Evolutionary conservation across 1,140 invertebrate genomes (phyloP).

Genomic region (Globodera ellingtonae): DNA sequence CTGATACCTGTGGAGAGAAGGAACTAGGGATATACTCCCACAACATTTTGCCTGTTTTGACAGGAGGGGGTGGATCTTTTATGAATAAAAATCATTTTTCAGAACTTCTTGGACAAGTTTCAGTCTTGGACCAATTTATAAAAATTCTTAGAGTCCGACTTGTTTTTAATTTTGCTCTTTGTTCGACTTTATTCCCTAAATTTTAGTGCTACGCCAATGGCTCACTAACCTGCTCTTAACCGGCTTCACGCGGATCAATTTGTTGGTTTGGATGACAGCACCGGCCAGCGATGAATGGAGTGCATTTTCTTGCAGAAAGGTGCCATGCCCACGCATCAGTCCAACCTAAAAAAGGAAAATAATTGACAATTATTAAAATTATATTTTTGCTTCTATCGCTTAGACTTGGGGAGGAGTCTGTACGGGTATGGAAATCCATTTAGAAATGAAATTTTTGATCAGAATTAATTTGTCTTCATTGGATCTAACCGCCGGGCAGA

Average conservation of each 20-base stretch:
- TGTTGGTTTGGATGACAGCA: constrained; percentile 88
- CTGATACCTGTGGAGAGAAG: constrained; percentile 67
- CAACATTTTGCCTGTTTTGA: too few relatives aligned
- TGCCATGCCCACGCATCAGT: constrained; percentile 82
- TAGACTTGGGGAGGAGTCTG: too few relatives aligned
- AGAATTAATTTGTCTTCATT: too few relatives aligned
- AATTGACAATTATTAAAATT: too few relatives aligned
- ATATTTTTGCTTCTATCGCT: too few relatives aligned
- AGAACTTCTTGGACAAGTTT: not conserved
- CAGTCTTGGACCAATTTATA: too few relatives aligned
- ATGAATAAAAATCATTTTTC: not conserved
- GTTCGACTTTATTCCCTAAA: constrained; percentile 11
- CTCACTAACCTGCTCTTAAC: constrained; percentile 76
- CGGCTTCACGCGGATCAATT: constrained; percentile 85
- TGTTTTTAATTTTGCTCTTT: too few relatives aligned
- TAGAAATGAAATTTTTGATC: too few relatives aligned
- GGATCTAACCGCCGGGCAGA: not conserved
- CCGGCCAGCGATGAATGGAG: constrained; percentile 90
- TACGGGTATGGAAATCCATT: too few relatives aligned
- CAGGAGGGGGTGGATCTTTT: too few relatives aligned
- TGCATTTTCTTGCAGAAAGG: constrained; percentile 79
- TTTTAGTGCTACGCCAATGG: constrained; percentile 18
- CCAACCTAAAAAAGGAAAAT: not conserved
- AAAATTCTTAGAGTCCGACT: too few relatives aligned
- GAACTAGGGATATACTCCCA: too few relatives aligned